phyloP scores from a whole-genome alignment of 2,797 vertebrate genomes.

The Helicolenus hilgendorfi region DNA sequence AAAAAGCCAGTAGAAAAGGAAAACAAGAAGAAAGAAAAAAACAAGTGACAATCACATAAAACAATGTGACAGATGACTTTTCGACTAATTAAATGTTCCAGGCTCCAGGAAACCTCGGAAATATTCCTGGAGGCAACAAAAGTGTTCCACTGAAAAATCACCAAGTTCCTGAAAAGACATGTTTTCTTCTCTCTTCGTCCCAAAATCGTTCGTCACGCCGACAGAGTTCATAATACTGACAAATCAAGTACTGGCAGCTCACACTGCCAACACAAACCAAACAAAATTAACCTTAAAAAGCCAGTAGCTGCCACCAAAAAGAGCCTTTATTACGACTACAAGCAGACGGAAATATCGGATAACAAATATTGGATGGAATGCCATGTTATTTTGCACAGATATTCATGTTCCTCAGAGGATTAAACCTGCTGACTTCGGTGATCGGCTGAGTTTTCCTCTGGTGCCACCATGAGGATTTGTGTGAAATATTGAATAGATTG shows the following conservation, averaged over 20 bases:
- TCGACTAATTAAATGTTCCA: slow-evolving; percentile 13
- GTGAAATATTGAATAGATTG: too few species aligned
- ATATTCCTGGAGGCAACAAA: slow-evolving; percentile 22
- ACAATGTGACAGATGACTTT: slow-evolving; percentile 42
- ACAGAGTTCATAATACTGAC: background rate
- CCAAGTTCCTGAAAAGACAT: background rate
- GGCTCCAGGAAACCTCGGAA: slow-evolving; percentile 31
- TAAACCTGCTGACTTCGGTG: background rate
- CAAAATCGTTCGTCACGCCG: background rate
- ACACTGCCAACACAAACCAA: background rate
- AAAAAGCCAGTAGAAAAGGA: background rate
- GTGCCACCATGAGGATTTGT: too few species aligned
- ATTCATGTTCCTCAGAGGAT: background rate
- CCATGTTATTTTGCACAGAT: background rate
- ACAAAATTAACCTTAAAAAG: background rate
- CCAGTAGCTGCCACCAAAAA: background rate
- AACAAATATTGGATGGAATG: background rate
- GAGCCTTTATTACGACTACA: background rate
- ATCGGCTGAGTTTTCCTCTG: background rate
- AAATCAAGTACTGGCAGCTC: background rate
- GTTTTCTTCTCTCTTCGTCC: background rate
- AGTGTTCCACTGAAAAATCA: slow-evolving; percentile 8
- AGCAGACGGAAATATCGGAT: background rate
- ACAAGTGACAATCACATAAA: slow-evolving; percentile 12
- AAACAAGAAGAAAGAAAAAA: background rate